A percentile compares a stretch with the other conserved stretches of the same genome.
These are phyloP conservation scores for Drosophila atripex DNA, from an alignment of 2,888 invertebrate genomes.

Conservation along the genomic window DNA sequence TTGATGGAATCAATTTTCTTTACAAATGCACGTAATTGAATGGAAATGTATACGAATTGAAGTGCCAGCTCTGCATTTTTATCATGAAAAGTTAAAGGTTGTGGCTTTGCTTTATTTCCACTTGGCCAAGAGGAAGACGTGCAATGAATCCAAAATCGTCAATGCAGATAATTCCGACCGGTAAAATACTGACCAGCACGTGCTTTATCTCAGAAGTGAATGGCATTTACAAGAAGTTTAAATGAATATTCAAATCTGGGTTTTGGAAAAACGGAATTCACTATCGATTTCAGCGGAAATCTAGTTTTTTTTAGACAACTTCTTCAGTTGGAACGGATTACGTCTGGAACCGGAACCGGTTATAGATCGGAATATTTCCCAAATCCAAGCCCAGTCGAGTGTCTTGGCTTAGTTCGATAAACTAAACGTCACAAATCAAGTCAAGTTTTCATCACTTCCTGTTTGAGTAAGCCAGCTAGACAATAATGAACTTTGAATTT, in stretches of 20 bases:
- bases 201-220: constrained; percentile 20
- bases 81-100: constrained; percentile 43
- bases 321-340: constrained; percentile 42
- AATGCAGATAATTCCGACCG: constrained; percentile 29
- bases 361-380: constrained; percentile 31
- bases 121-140: constrained; percentile 47
- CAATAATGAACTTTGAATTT: constrained; percentile 31
- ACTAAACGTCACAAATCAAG: constrained; percentile 48
- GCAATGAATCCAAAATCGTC: constrained; percentile 29
- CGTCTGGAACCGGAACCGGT: constrained; percentile 56
- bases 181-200: constrained; percentile 20
- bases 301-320: constrained; percentile 47
- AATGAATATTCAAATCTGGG: constrained; percentile 31
- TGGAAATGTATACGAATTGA: constrained; percentile 33
- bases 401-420: constrained; percentile 38
- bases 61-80: constrained; percentile 49
- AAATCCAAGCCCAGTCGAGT: constrained; percentile 12
- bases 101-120: constrained; percentile 2
- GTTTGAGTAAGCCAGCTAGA: constrained; percentile 31
- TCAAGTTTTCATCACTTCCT: constrained; percentile 56
- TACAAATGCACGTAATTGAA: constrained; percentile 34
- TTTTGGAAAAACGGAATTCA: constrained; percentile 18
- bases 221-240: constrained; percentile 47
- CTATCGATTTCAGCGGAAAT: constrained; percentile 65
- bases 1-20: constrained; percentile 13